Conservation (phyloP, 2,888 invertebrate species). For the Thysanoteuthis rhombus region DNA sequence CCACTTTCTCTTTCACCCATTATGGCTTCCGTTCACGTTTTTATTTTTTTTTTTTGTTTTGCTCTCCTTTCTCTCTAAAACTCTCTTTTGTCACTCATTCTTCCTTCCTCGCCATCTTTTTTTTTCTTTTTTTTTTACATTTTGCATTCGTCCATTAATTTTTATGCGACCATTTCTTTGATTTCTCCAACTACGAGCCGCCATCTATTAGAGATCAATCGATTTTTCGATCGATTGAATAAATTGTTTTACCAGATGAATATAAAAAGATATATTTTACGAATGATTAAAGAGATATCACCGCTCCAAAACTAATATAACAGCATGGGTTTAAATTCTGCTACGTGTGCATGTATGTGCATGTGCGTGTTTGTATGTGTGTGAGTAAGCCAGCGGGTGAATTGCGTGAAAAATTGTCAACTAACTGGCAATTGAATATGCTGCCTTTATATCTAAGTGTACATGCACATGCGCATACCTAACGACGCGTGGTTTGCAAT, state of each 20-base stretch:
- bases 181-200: not conserved
- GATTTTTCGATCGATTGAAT: not conserved
- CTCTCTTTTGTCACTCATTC: not conserved
- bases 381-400: not conserved
- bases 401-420: no score
- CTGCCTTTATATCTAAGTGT: not conserved
- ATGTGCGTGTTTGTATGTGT: not conserved
- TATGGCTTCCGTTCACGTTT: no score
- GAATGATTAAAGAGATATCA: not conserved
- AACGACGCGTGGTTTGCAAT: not conserved
- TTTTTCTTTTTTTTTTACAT: not conserved
- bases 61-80: not conserved
- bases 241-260: not conserved
- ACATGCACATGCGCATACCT: not conserved
- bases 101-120: not conserved
- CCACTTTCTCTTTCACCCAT: no score
- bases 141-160: not conserved
- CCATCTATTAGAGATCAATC: not conserved
- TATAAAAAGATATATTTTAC: not conserved
- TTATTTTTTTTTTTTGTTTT: no score
- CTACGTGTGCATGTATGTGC: not conserved
- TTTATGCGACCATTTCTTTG: not conserved
- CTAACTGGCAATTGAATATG: not conserved
- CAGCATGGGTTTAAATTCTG: not conserved
- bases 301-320: not conserved